Evolutionary conservation across 2,888 invertebrate species (phyloP), one percentile per base, ranked within the genome.

Genomic region (Meteorus cinctellus): DNA sequence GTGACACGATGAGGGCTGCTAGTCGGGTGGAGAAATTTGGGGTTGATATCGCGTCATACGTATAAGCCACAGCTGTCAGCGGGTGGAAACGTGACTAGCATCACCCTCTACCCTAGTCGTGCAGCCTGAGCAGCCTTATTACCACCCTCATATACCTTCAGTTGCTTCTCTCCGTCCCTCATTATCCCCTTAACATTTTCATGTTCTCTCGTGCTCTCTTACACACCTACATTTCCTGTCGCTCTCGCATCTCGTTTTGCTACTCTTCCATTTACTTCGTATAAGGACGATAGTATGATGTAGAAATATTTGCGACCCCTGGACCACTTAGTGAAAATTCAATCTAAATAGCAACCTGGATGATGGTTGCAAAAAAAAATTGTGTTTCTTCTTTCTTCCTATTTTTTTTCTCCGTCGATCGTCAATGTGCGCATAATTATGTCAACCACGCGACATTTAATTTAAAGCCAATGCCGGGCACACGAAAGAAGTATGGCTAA

Each of bases 41-140:
- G 89, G 87, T 88, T 89, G 89, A 89, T 89, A 89, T 85, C 86
- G 79, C 86, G 86, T 89, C 88, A 89, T 89, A 89, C 87, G 88
- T 89, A 89, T 89, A 89, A 88, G 88, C 88, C 89, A 81, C 89
- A 89, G 88, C 89, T 89, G 89, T 89, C 89, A 89, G 87, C 87
- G 86, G 83, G 83, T 87, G 83, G 84, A 87, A 87, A 89, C 89
- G 89, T 89, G 89, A 89, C 89, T 88, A 88, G 89, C 87, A 88
- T 89, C 83, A 82, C 83, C 81, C 83, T 73, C 34, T 62, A 55
- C 62, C 70, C 74, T 72, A 41, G 68, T 74, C 66, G 59, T 55
- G 74, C 83, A 82, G 84, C 83, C 82, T 80, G 82, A 85, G 85
- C 84, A 84, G 86, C 87, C 89, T 89, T 89, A 89, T 89, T 88